Conservation (phyloP, 2,113 vertebrate species). For the Silurus meridionalis region DNA sequence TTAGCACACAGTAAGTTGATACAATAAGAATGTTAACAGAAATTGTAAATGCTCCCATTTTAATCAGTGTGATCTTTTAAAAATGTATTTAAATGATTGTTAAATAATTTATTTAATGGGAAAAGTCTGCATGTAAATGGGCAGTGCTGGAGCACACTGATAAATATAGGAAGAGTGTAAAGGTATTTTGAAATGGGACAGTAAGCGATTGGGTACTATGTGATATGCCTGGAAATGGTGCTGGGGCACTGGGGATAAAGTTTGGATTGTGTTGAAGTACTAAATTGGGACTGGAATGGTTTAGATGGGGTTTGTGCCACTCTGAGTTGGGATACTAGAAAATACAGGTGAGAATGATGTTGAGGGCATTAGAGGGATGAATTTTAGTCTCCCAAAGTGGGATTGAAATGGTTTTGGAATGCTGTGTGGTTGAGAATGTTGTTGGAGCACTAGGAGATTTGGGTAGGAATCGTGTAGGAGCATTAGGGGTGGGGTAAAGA, state of each 20-base stretch:
- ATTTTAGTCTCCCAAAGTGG: neutral
- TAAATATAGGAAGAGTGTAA: too few species aligned
- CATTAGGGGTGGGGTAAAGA: neutral
- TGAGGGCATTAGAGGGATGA: neutral
- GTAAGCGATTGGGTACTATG: neutral
- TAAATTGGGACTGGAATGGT: too few species aligned
- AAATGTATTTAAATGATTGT: too few species aligned
- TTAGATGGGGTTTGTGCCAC: neutral
- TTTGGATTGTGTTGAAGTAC: too few species aligned
- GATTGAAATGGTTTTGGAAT: neutral
- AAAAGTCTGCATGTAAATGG: neutral
- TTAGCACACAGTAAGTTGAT: neutral
- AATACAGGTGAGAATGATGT: too few species aligned
- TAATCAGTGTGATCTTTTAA: neutral
- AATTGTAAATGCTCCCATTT: neutral
- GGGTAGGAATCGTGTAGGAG: neutral
- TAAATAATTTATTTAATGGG: neutral
- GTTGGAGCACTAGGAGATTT: neutral
- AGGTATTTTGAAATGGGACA: too few species aligned
- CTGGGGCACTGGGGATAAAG: neutral
- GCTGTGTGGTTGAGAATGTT: too few species aligned
- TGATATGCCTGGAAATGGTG: neutral
- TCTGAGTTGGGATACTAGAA: neutral
- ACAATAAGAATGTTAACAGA: neutral
- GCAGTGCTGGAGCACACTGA: neutral